These are phyloP conservation scores for Eulemur mongoz DNA, from an alignment of 2,797 vertebrate species.

Conservation along the genomic window DNA sequence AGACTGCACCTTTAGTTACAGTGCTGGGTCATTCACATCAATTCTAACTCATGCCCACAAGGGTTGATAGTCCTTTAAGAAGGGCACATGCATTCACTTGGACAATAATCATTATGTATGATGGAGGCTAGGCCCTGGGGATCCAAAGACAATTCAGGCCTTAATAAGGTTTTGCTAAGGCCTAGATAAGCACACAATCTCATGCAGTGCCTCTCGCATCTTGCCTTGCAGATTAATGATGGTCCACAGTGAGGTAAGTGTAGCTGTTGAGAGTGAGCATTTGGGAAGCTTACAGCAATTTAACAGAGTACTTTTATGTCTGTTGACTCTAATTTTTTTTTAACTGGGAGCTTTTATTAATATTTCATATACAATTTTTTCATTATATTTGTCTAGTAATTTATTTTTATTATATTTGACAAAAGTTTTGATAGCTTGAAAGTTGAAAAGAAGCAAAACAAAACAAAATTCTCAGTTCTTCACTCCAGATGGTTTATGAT, in stretches of 20 bases:
- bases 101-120: background rate
- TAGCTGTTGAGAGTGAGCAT: background rate
- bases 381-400: background rate
- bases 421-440: background rate
- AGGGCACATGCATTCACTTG: background rate
- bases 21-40: background rate
- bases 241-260: background rate
- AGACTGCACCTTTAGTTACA: conserved; percentile 11
- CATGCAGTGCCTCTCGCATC: background rate
- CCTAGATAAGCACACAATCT: background rate
- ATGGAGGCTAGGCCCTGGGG: background rate
- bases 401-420: conserved; percentile 37
- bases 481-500: background rate
- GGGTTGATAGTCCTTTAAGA: background rate
- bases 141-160: background rate
- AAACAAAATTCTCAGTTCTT: background rate
- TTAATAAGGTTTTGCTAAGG: background rate
- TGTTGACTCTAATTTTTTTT: background rate
- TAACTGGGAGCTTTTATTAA: background rate
- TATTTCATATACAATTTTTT: background rate
- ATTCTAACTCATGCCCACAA: background rate
- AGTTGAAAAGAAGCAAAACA: conserved; percentile 30
- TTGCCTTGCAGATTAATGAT: background rate
- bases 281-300: background rate
- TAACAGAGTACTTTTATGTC: background rate